Evolutionary conservation across 1,140 invertebrate species (phyloP).

Genomic region (Hirudo medicinalis): DNA sequence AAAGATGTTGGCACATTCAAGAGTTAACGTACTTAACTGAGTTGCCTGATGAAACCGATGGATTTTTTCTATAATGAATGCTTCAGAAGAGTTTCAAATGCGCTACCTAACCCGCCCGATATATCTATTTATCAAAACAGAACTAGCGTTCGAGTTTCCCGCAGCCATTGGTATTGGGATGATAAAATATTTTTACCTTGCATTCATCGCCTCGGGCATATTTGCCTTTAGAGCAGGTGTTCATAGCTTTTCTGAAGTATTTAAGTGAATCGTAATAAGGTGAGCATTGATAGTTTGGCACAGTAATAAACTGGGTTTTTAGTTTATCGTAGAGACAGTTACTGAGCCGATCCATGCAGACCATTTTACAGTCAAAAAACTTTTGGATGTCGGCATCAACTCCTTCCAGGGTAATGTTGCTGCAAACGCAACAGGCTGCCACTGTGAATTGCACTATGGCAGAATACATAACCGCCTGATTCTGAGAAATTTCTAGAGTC

Average conservation of each 20-base stretch:
- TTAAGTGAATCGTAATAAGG: conserved; percentile 10
- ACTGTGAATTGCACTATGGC: background rate
- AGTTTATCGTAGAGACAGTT: conserved; percentile 4
- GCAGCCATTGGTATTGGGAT: too few species aligned
- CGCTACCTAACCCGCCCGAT: too few species aligned
- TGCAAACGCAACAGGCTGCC: background rate
- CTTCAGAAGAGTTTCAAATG: too few species aligned
- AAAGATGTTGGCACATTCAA: too few species aligned
- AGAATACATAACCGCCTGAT: background rate
- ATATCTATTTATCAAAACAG: too few species aligned
- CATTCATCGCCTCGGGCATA: background rate
- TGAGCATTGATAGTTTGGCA: conserved; percentile 8
- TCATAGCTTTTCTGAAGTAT: background rate
- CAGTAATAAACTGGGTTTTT: background rate
- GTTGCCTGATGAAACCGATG: too few species aligned
- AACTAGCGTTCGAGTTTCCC: too few species aligned
- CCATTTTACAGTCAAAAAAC: conserved; percentile 1
- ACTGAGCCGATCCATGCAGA: conserved; percentile 1
- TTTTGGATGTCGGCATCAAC: background rate
- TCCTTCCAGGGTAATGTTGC: background rate
- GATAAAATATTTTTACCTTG: background rate
- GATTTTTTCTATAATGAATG: too few species aligned
- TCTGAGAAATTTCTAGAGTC: background rate
- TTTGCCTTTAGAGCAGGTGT: background rate
- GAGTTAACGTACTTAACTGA: too few species aligned